Base-by-base conservation (phyloP, 2,113 vertebrate species). In the Leptocoma aspasia region DNA sequence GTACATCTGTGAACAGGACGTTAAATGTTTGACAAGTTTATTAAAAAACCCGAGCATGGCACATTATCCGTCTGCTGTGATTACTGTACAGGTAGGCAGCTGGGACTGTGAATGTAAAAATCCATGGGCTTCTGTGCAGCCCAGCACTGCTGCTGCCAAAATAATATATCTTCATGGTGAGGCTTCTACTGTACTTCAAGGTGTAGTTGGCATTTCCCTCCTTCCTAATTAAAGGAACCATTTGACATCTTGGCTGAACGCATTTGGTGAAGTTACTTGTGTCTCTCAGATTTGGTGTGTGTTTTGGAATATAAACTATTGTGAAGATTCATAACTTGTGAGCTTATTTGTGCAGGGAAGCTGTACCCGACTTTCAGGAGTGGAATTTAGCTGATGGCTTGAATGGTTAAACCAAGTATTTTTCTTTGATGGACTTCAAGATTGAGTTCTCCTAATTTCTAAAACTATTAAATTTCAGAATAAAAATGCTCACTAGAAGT, bases 61-160 rank as follows among this genome's bases (percentile, higher is more conserved):
- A 65, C 86, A 87, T 97, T 97, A 94, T 89, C 94, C 91, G 94
- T 95, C 95, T 97, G 95, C 94, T 95, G 69, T 94, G 89, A 92
- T 92, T 92, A 79, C 76, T 79, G 73, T 64, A 52, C 94, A 94
- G 91, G 94, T 95, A 95, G 83, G 89, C 92, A 89, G 86, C 45
- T 89, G 95, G 86, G 92, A 92, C 86, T 92, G 68, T 3, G 65
- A 65, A 79, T 65, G 45, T 49, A 49, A 91, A 95, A 94, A 89
- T 91, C 83, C 49, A 12, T 41, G 72, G 60, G 69, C 33, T 90
- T 86, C 72, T 81, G 64, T 79, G 70, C 47, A 94, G 68, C 83
- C 52, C 44, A 60, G 78, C 15, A 28, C 52, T 76, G 44, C 91
- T 75, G 80, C 45, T 53, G 92, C 89, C 86, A 72, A 86, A 64